These are phyloP conservation scores for Lochmaea capreae DNA, from an alignment of 2,888 invertebrate species.

Conservation along the genomic window DNA sequence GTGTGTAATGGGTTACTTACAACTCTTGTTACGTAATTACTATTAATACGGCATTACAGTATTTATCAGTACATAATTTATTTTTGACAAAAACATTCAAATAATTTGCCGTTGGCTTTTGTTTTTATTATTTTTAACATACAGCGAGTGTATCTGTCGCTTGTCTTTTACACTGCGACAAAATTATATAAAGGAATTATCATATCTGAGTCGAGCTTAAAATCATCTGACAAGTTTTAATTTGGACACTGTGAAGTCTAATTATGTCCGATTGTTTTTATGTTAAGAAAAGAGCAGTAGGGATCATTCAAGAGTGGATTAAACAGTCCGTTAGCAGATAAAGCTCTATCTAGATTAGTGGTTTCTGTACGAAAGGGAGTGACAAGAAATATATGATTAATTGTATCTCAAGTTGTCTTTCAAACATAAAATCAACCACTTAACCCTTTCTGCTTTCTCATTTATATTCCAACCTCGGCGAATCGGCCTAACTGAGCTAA, in stretches of 20 bases:
- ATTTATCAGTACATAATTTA: too few species aligned
- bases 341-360: constrained; percentile 60
- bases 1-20: too few species aligned
- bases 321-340: constrained; percentile 54
- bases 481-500: constrained; percentile 10
- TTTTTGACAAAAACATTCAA: too few species aligned
- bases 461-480: constrained; percentile 44
- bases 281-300: constrained; percentile 31
- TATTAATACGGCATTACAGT: too few species aligned
- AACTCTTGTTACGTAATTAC: too few species aligned
- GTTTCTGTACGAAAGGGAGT: constrained; percentile 52
- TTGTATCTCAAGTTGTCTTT: constrained; percentile 54
- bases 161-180: not conserved
- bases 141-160: not conserved
- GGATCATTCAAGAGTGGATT: constrained; percentile 57
- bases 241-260: constrained; percentile 21
- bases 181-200: constrained; percentile 26
- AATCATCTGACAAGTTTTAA: constrained; percentile 31
- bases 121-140: not conserved
- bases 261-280: constrained; percentile 29
- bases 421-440: constrained; percentile 51
- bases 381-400: constrained; percentile 63
- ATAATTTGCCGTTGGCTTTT: not conserved
- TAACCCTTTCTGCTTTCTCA: constrained; percentile 43
- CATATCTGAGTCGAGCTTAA: constrained; percentile 26